These are phyloP conservation scores for Charaxes varanes DNA, from an alignment of 1,140 invertebrate species.

Conservation along the genomic window DNA sequence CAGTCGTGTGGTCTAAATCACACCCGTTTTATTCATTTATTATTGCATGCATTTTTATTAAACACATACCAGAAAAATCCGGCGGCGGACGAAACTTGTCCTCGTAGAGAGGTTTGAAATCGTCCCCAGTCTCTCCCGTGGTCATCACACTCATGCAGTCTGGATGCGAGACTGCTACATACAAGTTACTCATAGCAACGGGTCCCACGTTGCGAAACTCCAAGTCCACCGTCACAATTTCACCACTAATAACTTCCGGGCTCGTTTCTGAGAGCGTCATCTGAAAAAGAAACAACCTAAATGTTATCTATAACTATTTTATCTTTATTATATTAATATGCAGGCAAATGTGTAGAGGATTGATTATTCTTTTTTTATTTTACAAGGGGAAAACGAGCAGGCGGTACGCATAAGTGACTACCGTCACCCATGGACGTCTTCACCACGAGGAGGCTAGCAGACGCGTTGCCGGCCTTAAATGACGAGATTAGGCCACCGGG, in stretches of 20 bases:
- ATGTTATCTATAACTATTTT: no score
- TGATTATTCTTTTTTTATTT: no score
- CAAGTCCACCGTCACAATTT: constrained; percentile 80
- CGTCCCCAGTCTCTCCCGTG: constrained; percentile 36
- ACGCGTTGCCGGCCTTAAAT: no score
- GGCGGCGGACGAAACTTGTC: constrained; percentile 44
- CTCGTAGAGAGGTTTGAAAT: constrained; percentile 46
- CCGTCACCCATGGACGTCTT: no score
- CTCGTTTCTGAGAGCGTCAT: constrained; percentile 81
- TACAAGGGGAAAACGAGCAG: no score
- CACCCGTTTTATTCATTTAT: no score
- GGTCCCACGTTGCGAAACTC: constrained; percentile 82
- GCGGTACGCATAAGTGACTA: no score
- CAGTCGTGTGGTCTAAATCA: no score
- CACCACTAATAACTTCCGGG: constrained; percentile 81
- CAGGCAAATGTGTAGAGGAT: no score
- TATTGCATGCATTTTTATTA: not conserved
- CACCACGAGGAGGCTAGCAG: no score
- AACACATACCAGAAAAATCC: constrained; percentile 30
- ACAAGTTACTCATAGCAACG: constrained; percentile 78
- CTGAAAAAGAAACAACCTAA: constrained; percentile 40
- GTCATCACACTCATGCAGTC: constrained; percentile 77
- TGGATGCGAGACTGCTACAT: constrained; percentile 80
- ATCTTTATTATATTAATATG: no score
- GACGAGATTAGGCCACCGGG: no score